Percentiles rank a stretch among this genome's conserved stretches.
phyloP scores from a whole-genome alignment of 92 coral and sea anemone genomes.

The Siderastrea siderea region DNA sequence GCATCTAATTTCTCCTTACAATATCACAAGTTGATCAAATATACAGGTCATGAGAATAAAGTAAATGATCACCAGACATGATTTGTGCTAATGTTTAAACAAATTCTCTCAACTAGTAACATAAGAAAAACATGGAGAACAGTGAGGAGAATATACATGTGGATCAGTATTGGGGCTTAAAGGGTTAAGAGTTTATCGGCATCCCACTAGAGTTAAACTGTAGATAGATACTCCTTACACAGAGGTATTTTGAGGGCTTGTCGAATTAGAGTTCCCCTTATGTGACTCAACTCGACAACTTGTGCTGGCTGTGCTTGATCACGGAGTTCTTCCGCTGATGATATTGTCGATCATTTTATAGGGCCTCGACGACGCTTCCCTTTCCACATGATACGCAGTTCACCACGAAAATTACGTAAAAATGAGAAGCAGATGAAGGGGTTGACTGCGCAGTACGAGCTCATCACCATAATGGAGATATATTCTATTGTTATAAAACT shows the following conservation, averaged over 20 bases:
- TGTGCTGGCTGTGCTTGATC: not conserved
- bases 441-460: constrained; percentile 27
- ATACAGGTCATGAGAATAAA: too few species aligned
- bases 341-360: not conserved
- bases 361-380: not conserved
- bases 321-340: not conserved
- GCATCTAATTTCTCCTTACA: too few species aligned
- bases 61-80: too few species aligned
- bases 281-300: not conserved
- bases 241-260: not conserved
- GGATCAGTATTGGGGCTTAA: too few species aligned
- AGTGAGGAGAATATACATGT: too few species aligned
- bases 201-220: too few species aligned
- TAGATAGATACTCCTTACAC: not conserved
- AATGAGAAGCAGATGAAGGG: constrained; percentile 15
- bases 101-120: too few species aligned
- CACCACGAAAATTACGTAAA: constrained; percentile 24
- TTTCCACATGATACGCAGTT: constrained; percentile 2
- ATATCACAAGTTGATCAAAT: too few species aligned
- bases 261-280: not conserved
- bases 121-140: too few species aligned
- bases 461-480: not conserved
- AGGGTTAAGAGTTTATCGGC: too few species aligned
- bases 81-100: too few species aligned
- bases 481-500: not conserved